phyloP scores from a whole-genome alignment of 1,140 invertebrate genomes.

The Anthonomus grandis region DNA sequence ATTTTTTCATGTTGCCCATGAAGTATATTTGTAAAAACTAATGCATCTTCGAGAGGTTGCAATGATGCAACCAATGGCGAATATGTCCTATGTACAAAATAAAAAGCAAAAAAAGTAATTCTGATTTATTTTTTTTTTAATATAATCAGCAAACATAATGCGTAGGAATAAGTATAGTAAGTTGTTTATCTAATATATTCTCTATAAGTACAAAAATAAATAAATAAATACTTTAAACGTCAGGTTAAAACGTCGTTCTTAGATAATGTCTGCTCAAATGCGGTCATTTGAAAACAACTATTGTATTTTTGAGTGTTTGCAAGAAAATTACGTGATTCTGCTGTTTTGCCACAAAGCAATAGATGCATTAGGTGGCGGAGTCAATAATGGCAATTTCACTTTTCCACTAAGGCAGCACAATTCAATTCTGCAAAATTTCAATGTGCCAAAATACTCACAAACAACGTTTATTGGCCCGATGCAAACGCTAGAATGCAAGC shows the following conservation, averaged over 20 bases:
- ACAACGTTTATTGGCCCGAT: conserved; percentile 43
- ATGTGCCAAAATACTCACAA: conserved; percentile 45
- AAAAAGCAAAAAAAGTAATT: background rate
- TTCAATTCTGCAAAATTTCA: conserved; percentile 46
- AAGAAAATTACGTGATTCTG: conserved; percentile 44
- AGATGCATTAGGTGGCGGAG: conserved; percentile 33
- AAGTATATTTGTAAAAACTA: conserved; percentile 27
- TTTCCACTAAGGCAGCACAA: conserved; percentile 47
- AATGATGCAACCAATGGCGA: too few relatives aligned
- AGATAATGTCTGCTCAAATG: conserved; percentile 33
- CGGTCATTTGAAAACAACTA: conserved; percentile 48
- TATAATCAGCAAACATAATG: too few relatives aligned
- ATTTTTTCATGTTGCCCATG: conserved; percentile 43
- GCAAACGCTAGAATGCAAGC: conserved; percentile 41
- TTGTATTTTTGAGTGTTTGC: conserved; percentile 34
- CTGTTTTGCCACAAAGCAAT: conserved; percentile 45
- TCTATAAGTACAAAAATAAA: conserved; percentile 8
- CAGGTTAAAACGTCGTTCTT: conserved; percentile 38
- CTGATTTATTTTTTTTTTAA: background rate
- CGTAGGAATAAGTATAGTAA: background rate
- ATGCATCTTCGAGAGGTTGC: conserved; percentile 36
- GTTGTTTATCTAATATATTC: background rate
- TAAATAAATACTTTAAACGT: conserved; percentile 34
- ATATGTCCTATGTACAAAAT: background rate
- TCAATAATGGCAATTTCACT: conserved; percentile 40